Base-by-base conservation (phyloP, 1,140 invertebrate genomes). In the Pogonus chalceus region DNA sequence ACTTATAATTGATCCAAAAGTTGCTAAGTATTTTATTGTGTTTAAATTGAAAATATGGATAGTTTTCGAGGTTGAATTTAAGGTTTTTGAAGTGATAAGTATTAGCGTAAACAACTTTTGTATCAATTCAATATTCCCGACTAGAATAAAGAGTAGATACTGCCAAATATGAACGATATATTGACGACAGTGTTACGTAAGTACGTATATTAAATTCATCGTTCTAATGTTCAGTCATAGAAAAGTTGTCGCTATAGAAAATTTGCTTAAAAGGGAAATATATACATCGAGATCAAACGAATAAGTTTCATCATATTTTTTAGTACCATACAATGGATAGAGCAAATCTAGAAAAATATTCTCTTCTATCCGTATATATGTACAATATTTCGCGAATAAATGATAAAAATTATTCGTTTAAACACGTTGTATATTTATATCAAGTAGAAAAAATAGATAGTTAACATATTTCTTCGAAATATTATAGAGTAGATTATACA, bases 211-310 rank as follows among this genome's bases (percentile, higher is more conserved):
- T 14, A 14, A n/a, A n/a, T n/a, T 31, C 14, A 31, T 31, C 4
- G 26, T 43, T 12, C 4, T 43, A 43, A 12, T 10, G 4, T 43
- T 43, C 37, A 43, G 37, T 43, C 37, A 18, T 43, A 43, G 37
- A 43, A 43, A 43, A 43, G 37, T 43, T 14, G 37, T 43, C 18
- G 9, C 37, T 43, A 18, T 43, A 43, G 37, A 43, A 43, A 43
- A 43, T 43, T 43, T 43, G 37, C 18, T 43, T 43, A 18, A 43
- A 43, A 43, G 18, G 37, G 37, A 12, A 12, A 43, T 18, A 3
- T 43, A 43, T 43, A 16, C 37, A 18, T 43, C 18, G 37, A 10
- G 37, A 43, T 4, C 37, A 43, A 31, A 31, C 18, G 37, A 43
- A 7, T 43, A 43, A 43, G 7, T 43, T 43, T 12, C 18, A 4